Conservation (phyloP, 2,113 vertebrate genomes). For the Syngnathus typhle region DNA sequence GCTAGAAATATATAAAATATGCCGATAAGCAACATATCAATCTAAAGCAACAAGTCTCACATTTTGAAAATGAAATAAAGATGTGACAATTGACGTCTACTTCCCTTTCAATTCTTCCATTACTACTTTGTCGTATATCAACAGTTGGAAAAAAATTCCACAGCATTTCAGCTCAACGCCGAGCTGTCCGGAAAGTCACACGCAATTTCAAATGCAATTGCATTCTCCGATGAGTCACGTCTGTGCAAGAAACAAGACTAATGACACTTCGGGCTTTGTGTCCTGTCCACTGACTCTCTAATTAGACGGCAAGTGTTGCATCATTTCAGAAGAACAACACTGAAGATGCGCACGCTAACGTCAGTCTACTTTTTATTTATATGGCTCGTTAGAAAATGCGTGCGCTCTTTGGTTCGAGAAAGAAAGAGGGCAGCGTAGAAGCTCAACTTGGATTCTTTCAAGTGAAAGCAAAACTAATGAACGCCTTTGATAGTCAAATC, state of each 20-base stretch:
- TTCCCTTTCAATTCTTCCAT: background rate
- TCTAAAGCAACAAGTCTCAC: too few species aligned
- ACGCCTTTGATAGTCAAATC: constrained; percentile 32
- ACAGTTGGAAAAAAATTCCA: background rate
- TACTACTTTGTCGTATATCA: background rate
- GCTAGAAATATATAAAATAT: too few species aligned
- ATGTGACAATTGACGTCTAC: too few species aligned
- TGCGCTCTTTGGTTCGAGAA: too few species aligned
- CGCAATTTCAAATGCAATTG: background rate
- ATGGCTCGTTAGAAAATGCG: too few species aligned
- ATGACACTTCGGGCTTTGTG: constrained; percentile 45
- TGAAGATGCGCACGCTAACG: constrained; percentile 11
- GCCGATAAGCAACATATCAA: too few species aligned
- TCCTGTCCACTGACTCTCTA: constrained; percentile 54
- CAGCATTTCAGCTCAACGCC: background rate
- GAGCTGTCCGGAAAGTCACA: background rate
- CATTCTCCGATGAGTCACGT: constrained; percentile 49
- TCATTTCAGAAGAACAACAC: constrained; percentile 36
- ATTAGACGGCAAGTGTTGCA: constrained; percentile 59
- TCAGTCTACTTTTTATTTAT: background rate
- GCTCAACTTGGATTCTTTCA: constrained; percentile 26
- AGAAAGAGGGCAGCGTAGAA: constrained; percentile 9
- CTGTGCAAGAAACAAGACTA: constrained; percentile 53
- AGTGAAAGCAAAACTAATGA: constrained; percentile 43
- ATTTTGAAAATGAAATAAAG: too few species aligned